Percentiles rank a stretch among this genome's conserved stretches.
Conservation (phyloP, 2,113 vertebrate species). For the Apodemus speciosus region DNA sequence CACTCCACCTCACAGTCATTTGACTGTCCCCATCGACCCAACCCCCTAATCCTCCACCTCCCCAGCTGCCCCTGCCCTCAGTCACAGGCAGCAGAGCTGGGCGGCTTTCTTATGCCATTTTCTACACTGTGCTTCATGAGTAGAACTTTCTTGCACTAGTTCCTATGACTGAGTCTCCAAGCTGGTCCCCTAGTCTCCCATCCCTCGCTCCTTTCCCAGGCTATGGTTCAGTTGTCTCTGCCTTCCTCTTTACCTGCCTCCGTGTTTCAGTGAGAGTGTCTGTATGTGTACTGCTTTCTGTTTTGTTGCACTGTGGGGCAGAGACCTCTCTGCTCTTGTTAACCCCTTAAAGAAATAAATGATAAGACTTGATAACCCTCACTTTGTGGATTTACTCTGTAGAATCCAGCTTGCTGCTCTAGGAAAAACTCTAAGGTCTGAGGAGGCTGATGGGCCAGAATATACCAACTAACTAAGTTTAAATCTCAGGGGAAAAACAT, state of each 20-base stretch:
- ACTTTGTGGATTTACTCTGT: conserved; percentile 60
- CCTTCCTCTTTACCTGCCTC: conserved; percentile 53
- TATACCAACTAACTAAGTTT: not conserved
- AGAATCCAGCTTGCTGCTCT: not conserved
- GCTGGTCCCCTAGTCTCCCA: conserved; percentile 67
- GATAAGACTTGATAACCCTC: conserved; percentile 76
- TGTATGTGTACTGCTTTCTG: conserved; percentile 78
- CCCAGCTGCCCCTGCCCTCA: conserved; percentile 60
- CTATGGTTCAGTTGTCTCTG: conserved; percentile 75
- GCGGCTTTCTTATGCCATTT: conserved; percentile 77
- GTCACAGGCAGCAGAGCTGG: conserved; percentile 62
- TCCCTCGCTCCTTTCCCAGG: conserved; percentile 54
- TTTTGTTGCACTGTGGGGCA: conserved; percentile 77
- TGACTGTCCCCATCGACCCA: conserved; percentile 64
- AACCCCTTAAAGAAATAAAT: conserved; percentile 82
- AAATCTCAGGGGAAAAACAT: not conserved
- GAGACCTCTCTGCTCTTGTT: conserved; percentile 77
- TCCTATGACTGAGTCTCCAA: conserved; percentile 77
- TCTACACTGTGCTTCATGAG: conserved; percentile 82
- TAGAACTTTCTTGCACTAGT: conserved; percentile 78
- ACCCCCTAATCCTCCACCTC: conserved; percentile 43
- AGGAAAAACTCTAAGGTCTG: not conserved
- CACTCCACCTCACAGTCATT: conserved; percentile 74
- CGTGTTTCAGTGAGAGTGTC: conserved; percentile 77
- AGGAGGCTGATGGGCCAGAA: not conserved